Conservation (phyloP, 2,888 invertebrate species). For the Mamestra brassicae region DNA sequence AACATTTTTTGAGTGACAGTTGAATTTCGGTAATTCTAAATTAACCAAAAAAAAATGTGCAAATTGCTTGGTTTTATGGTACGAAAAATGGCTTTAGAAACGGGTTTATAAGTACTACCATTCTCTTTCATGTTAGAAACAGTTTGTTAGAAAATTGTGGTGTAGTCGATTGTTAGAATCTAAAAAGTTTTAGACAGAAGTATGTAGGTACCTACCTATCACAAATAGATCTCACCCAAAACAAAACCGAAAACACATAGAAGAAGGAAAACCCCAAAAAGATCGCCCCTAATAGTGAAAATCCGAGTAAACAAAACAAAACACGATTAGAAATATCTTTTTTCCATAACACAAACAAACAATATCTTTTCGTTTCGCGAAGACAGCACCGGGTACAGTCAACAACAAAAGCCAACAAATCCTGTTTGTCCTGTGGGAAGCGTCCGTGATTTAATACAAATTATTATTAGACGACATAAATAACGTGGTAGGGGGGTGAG, state of each 20-base stretch:
- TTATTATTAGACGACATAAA: constrained; percentile 91
- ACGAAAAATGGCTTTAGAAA: not conserved
- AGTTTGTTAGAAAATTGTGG: not conserved
- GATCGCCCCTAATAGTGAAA: constrained; percentile 59
- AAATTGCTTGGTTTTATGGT: constrained; percentile 8
- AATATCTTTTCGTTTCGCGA: constrained; percentile 80
- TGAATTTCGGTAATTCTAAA: constrained; percentile 70
- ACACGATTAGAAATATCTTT: constrained; percentile 73
- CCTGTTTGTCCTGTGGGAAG: constrained; percentile 88
- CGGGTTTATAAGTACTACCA: not conserved
- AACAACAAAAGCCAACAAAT: constrained; percentile 90
- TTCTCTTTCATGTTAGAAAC: not conserved
- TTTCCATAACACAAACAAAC: constrained; percentile 79
- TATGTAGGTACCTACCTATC: not conserved
- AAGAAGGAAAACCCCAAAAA: constrained; percentile 28
- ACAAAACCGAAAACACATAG: constrained; percentile 33
- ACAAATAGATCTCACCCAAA: not conserved
- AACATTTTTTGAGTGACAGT: constrained; percentile 74
- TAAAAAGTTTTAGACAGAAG: not conserved
- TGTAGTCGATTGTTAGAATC: not conserved
- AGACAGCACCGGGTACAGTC: constrained; percentile 74
- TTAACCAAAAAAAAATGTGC: constrained; percentile 19
- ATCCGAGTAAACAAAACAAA: constrained; percentile 63
- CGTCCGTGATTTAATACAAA: constrained; percentile 90
- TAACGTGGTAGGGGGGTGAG: constrained; percentile 85